phyloP scores from a whole-genome alignment of 2,113 vertebrate genomes.

The Damaliscus lunatus region DNA sequence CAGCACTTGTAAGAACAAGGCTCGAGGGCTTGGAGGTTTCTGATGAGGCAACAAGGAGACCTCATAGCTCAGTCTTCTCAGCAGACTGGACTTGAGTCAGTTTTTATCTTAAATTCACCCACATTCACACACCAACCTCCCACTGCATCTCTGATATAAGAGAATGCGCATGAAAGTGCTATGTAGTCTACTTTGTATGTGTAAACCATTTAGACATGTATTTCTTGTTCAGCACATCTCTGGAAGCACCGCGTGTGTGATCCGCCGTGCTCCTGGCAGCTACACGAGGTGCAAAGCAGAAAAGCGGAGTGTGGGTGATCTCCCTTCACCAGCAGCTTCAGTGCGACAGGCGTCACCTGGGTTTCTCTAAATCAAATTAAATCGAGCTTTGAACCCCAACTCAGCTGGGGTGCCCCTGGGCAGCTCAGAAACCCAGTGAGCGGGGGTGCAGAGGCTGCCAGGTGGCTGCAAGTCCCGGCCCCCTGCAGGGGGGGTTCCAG shows the following conservation, averaged over 20 bases:
- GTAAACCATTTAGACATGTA: background rate
- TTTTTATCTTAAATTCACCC: background rate
- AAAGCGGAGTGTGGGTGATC: background rate
- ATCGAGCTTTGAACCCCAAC: background rate
- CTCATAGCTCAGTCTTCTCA: background rate
- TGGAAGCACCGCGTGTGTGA: background rate
- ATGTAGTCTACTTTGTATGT: background rate
- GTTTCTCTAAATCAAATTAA: background rate
- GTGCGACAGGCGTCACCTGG: background rate
- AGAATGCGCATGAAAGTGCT: background rate
- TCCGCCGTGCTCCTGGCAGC: background rate
- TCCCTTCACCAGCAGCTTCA: background rate
- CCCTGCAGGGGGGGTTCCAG: background rate
- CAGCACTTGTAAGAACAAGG: background rate
- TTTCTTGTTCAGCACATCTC: background rate
- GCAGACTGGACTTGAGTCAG: background rate
- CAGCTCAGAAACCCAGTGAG: background rate
- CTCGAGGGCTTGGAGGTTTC: constrained; percentile 17
- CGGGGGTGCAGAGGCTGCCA: background rate
- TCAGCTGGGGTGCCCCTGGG: background rate
- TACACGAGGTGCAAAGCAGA: background rate
- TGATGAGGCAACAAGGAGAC: background rate
- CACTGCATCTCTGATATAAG: background rate
- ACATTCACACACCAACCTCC: background rate
- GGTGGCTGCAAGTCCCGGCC: background rate